Percentiles rank a stretch among this genome's conserved stretches.
These are phyloP conservation scores for Cercopithecus neglectus DNA, from an alignment of 2,797 vertebrate genomes.

Conservation along the genomic window DNA sequence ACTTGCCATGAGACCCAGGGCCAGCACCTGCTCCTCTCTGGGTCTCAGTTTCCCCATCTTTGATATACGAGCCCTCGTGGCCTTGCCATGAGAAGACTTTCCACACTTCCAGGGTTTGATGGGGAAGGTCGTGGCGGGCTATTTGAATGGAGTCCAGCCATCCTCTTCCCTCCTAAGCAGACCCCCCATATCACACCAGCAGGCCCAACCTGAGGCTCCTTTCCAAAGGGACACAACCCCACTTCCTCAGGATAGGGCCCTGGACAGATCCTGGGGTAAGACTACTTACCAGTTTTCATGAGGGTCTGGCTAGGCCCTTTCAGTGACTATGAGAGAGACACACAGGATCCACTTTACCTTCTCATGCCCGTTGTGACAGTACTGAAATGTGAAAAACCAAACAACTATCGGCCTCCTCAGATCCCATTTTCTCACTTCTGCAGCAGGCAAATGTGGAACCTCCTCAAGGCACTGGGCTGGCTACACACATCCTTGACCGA, in stretches of 20 bases:
- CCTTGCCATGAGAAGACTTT: neutral
- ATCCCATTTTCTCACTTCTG: neutral
- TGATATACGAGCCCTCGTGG: neutral
- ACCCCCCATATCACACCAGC: no score
- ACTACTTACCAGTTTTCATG: neutral
- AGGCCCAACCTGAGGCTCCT: neutral
- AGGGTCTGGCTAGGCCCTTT: neutral
- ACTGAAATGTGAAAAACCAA: neutral
- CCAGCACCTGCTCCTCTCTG: neutral
- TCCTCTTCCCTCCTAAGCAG: neutral
- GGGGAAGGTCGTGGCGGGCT: neutral
- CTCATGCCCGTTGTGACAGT: neutral
- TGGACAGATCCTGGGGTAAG: neutral
- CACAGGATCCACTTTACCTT: neutral
- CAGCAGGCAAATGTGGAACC: neutral
- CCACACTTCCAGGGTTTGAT: neutral
- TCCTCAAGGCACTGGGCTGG: neutral
- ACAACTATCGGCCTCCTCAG: neutral
- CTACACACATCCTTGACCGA: neutral
- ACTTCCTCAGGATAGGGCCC: neutral
- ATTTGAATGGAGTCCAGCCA: neutral
- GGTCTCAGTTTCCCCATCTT: neutral
- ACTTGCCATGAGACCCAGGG: neutral
- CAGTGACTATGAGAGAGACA: neutral
- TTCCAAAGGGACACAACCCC: neutral